Conservation (phyloP, 1,140 invertebrate species). For the Drosophila nebulosa region DNA sequence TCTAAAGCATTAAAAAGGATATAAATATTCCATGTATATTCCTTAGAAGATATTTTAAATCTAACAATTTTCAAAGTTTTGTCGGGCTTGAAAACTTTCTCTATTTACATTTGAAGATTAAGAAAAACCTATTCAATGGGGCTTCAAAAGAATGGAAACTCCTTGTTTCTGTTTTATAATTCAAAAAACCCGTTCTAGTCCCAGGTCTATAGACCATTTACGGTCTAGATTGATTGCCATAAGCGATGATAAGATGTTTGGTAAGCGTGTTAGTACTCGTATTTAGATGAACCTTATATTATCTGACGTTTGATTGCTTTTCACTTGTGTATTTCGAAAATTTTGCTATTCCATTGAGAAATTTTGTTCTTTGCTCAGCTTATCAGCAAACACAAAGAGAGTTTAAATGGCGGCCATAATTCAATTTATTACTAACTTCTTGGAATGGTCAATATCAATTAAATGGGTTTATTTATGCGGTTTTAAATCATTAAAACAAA, state of each 20-base stretch:
- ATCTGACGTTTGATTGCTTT: conserved; percentile 9
- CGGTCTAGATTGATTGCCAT: background rate
- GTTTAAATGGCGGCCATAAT: background rate
- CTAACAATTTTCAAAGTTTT: no score
- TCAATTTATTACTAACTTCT: conserved; percentile 8
- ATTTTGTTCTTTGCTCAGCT: background rate
- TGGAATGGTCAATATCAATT: background rate
- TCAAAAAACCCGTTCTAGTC: background rate
- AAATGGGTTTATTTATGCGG: background rate
- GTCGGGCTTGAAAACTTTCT: no score
- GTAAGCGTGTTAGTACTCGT: background rate
- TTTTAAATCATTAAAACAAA: conserved; percentile 21
- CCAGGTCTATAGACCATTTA: no score
- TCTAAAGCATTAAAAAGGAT: no score
- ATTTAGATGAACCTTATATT: conserved; percentile 1
- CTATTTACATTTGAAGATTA: no score
- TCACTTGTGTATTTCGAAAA: conserved; percentile 2
- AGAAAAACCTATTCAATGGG: no score
- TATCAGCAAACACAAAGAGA: conserved; percentile 8
- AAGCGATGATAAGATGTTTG: background rate
- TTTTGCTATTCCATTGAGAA: conserved; percentile 24
- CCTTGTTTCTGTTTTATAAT: background rate
- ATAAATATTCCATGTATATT: no score
- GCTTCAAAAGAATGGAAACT: background rate
- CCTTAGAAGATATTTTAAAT: no score